phyloP scores from a whole-genome alignment of 2,113 vertebrate species.

The Oostethus manadensis region DNA sequence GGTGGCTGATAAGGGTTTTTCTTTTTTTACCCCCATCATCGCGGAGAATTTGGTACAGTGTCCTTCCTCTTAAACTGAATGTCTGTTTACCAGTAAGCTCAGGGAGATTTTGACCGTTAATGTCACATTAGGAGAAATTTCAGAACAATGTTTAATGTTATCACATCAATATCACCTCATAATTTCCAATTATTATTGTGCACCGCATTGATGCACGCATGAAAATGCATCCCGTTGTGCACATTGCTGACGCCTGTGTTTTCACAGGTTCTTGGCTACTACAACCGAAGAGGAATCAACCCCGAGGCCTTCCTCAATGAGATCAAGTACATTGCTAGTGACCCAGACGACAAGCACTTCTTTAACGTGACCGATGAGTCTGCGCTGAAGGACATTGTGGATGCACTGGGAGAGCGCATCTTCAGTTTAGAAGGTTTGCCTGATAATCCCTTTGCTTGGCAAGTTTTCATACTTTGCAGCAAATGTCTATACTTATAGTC shows the following conservation, averaged over 20 bases:
- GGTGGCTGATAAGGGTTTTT: too few relatives aligned
- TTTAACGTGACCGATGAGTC: constrained; percentile 96
- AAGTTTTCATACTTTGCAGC: too few relatives aligned
- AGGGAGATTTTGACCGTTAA: too few relatives aligned
- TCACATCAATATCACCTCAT: too few relatives aligned
- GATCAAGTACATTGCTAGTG: constrained; percentile 95
- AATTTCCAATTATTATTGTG: too few relatives aligned
- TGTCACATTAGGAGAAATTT: too few relatives aligned
- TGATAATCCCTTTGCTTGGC: background rate
- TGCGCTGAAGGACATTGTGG: constrained; percentile 93
- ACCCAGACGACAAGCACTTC: constrained; percentile 95
- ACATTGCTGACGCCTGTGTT: background rate
- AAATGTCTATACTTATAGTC: too few relatives aligned
- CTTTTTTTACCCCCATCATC: too few relatives aligned
- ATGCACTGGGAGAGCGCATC: constrained; percentile 91
- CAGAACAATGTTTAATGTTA: too few relatives aligned
- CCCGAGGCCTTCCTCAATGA: constrained; percentile 90
- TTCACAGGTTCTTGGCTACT: constrained; percentile 89
- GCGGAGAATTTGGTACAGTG: too few relatives aligned
- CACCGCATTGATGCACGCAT: background rate
- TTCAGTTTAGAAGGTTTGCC: constrained; percentile 90
- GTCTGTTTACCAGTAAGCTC: too few relatives aligned
- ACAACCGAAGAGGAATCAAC: constrained; percentile 94
- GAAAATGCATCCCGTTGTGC: background rate
- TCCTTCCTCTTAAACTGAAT: too few relatives aligned